Conservation (phyloP, 2,113 vertebrate species). For the Addax nasomaculatus region DNA sequence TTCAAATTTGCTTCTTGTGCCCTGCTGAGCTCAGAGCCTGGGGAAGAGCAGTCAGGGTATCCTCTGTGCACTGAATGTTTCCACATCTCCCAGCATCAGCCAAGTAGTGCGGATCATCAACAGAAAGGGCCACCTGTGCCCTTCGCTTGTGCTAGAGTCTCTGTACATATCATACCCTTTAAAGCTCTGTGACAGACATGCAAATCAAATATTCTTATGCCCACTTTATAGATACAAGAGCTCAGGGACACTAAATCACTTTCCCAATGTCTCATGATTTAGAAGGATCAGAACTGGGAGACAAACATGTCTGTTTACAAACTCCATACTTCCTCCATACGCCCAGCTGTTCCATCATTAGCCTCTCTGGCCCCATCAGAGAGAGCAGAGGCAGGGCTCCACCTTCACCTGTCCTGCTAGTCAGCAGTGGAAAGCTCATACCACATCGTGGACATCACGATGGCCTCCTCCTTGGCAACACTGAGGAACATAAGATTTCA, state of each 20-base stretch:
- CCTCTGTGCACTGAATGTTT: not conserved
- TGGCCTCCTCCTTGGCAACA: not conserved
- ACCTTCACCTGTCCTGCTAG: not conserved
- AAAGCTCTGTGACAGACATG: not conserved
- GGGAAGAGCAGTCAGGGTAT: not conserved
- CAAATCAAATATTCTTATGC: not conserved
- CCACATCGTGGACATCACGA: rapidly evolving
- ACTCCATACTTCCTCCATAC: not conserved
- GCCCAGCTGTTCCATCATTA: too few relatives aligned
- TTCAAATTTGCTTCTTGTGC: not conserved
- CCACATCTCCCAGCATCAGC: too few relatives aligned
- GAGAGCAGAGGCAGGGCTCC: not conserved
- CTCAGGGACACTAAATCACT: not conserved
- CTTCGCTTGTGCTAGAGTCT: not conserved
- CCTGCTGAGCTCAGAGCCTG: not conserved
- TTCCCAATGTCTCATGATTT: not conserved
- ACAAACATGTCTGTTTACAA: too few relatives aligned
- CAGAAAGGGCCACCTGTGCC: not conserved
- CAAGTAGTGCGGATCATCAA: not conserved
- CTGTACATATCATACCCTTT: too few relatives aligned
- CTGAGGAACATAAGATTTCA: not conserved
- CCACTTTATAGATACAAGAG: not conserved
- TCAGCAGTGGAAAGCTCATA: rapidly evolving
- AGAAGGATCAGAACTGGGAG: not conserved
- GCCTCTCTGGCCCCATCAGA: rapidly evolving